phyloP scores from a whole-genome alignment of 2,888 invertebrate genomes.

The Ligdia adustata region DNA sequence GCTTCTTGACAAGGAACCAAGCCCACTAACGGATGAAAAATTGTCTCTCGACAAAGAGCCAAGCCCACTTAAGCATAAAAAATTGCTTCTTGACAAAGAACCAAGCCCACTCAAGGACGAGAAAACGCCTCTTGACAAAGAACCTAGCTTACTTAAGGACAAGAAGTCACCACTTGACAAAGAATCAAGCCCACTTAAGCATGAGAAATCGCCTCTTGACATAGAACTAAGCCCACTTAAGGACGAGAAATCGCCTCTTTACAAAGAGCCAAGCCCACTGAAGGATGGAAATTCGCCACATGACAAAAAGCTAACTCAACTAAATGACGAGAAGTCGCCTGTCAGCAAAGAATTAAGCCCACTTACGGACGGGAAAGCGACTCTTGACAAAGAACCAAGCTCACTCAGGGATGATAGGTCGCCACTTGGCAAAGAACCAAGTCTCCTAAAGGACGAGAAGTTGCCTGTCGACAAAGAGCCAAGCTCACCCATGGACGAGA shows the following conservation, averaged over 20 bases:
- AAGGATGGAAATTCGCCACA: background rate
- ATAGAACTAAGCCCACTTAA: background rate
- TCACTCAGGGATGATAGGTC: conserved; percentile 1
- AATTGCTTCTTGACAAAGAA: conserved; percentile 1
- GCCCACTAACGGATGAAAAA: conserved; percentile 16
- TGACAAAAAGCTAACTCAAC: background rate
- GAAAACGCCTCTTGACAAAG: background rate
- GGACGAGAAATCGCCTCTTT: conserved; percentile 14
- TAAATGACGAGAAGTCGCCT: background rate
- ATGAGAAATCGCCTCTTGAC: background rate
- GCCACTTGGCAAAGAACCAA: background rate
- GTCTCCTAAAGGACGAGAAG: conserved; percentile 8
- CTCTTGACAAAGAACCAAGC: conserved; percentile 17
- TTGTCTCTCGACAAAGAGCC: conserved; percentile 20
- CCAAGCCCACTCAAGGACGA: background rate
- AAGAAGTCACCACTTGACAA: background rate
- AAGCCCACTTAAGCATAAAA: conserved; percentile 6
- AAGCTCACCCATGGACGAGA: background rate
- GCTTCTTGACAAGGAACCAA: conserved; percentile 18
- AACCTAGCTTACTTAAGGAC: background rate
- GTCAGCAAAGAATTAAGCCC: conserved; percentile 26
- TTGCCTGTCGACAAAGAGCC: no score
- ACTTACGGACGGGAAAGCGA: conserved; percentile 23
- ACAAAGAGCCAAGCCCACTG: background rate
- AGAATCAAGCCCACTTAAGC: background rate